Base-by-base conservation (phyloP, 2,113 vertebrate species). In the Cephalopholis sonnerati region DNA sequence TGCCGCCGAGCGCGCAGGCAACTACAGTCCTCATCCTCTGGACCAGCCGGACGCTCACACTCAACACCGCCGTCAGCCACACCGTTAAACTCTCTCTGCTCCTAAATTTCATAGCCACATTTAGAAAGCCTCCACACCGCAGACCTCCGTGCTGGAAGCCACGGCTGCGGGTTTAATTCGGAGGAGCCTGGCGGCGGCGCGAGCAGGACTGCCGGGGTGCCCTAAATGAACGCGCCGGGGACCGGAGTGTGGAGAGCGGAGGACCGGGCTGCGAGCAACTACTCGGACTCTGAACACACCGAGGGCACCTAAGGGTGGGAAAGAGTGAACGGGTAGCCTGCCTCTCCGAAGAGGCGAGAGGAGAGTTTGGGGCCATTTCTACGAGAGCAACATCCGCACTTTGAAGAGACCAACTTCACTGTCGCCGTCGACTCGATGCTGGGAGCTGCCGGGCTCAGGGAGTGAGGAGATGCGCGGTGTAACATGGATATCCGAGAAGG, bases 401-500 rank as follows among this genome's bases (percentile, higher is more conserved):
- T 84, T 71, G 63, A 78, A 29, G 57, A 82, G 22, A 79, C 46
- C 1, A 91, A 91, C 75, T 92, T 87, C 20, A 64, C 24, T 39
- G 71, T 77, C 53, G 81, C 29, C 39, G 71, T 79, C 18, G 68
- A 71, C 50, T 78, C 55, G 71, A 82, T 27, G 76, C 75, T 54
- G 58, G 36, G 50, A 78, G 79, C 54, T 29, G 80, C 53, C 3
- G 81, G 70, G 76, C 66, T 73, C 75, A 41, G 29, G 65, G 68
- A 69, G 79, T 72, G 81, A 84, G 74, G 87, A 66, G 85, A 91
- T 87, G 91, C 82, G 78, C 68, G 69, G 80, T 53, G 79, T 85
- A 93, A 82, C 85, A 93, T 94, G 94, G 94, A 94, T 88, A 65
- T 89, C 85, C 79, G 82, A 89, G 78, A 77, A 86, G 85, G 88